Percentiles rank a stretch among this genome's conserved stretches.
These are phyloP conservation scores for Neoscelio sp. DNA, from an alignment of 2,888 invertebrate species.

Conservation along the genomic window DNA sequence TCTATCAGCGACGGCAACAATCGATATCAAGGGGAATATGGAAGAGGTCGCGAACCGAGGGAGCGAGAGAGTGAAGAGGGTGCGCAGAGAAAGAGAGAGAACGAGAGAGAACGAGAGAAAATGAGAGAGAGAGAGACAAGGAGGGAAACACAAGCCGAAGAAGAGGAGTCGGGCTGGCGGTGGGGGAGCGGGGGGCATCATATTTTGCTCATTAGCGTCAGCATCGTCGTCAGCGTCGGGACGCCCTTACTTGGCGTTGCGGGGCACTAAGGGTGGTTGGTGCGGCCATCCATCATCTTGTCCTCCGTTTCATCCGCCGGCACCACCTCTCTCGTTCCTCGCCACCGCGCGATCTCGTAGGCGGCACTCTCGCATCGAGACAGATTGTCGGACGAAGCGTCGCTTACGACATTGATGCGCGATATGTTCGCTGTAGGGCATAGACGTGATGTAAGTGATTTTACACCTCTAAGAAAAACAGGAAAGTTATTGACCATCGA, in stretches of 20 bases:
- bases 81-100: too few species aligned
- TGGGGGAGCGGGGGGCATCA: constrained; percentile 79
- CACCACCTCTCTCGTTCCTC: constrained; percentile 71
- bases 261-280: constrained; percentile 73
- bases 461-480: not conserved
- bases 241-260: constrained; percentile 78
- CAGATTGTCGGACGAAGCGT: constrained; percentile 63
- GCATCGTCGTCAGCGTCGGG: constrained; percentile 81
- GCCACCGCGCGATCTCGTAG: constrained; percentile 64
- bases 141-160: constrained; percentile 56
- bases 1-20: constrained; percentile 75
- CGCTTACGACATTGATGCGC: constrained; percentile 56
- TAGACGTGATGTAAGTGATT: constrained; percentile 45
- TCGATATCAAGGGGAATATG: constrained; percentile 75
- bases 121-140: not conserved
- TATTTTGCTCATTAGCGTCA: constrained; percentile 83
- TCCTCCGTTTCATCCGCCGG: constrained; percentile 73
- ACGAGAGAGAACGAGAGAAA: constrained; percentile 41
- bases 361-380: constrained; percentile 59
- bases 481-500: constrained; percentile 3
- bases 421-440: constrained; percentile 31
- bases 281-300: constrained; percentile 82
- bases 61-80: too few species aligned
- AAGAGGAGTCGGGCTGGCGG: constrained; percentile 68
- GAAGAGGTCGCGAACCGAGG: constrained; percentile 68